Conservation (phyloP, 2,888 invertebrate genomes). For the Drosophila fulvimacula region DNA sequence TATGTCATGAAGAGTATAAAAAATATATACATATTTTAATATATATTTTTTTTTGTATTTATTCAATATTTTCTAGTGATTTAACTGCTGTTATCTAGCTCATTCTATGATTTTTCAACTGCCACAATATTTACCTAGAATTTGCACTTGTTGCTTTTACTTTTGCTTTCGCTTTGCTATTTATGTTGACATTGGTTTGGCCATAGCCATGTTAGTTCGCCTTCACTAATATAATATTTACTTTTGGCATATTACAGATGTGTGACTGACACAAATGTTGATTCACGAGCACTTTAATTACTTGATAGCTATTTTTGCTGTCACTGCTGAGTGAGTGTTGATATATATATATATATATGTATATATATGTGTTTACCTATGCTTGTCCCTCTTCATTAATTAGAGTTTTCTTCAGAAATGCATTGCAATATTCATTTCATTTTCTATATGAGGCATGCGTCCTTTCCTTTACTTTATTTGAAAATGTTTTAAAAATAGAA, state of each 20-base stretch:
- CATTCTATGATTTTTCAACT: not conserved
- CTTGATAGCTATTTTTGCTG: constrained; percentile 11
- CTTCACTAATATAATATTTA: constrained; percentile 4
- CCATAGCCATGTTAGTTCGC: not conserved
- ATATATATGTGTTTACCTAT: not conserved
- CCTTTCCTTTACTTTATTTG: not conserved
- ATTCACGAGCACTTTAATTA: constrained; percentile 27
- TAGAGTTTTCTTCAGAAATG: constrained; percentile 1
- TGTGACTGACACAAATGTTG: constrained; percentile 9
- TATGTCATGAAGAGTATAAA: too few relatives aligned
- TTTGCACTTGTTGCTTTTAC: constrained; percentile 7
- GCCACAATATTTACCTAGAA: constrained; percentile 14
- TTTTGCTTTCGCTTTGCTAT: not conserved
- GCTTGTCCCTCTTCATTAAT: constrained; percentile 12
- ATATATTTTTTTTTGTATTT: not conserved
- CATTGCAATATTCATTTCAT: not conserved
- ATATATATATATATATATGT: not conserved
- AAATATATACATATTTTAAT: not conserved
- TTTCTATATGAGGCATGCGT: not conserved
- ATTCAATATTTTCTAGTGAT: not conserved
- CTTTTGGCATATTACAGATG: not conserved
- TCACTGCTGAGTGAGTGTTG: not conserved
- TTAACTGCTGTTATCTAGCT: not conserved
- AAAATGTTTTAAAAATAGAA: not conserved
- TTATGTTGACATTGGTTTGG: not conserved